These are phyloP conservation scores for Rhagoletis zephyria DNA, from an alignment of 1,140 invertebrate genomes.

Conservation along the genomic window DNA sequence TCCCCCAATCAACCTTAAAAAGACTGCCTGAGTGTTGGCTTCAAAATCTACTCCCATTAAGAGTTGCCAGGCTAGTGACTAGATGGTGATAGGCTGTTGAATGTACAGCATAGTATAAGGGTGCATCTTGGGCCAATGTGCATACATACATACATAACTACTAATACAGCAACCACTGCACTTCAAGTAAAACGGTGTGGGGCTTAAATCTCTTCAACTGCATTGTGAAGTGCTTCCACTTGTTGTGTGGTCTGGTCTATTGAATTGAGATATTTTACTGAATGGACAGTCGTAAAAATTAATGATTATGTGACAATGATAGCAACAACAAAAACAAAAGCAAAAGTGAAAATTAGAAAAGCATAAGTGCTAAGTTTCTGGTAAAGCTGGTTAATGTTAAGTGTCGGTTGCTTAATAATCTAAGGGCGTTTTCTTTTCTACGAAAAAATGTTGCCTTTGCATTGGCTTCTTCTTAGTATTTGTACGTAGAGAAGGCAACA, in stretches of 20 bases:
- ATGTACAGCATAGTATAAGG: background rate
- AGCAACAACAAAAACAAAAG: background rate
- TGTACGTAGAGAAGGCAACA: too few species aligned
- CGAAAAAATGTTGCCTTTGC: too few species aligned
- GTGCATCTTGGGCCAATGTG: too few species aligned
- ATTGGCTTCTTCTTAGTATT: too few species aligned
- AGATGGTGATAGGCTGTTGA: background rate
- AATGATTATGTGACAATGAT: constrained; percentile 18
- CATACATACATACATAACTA: too few species aligned
- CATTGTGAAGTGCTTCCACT: background rate
- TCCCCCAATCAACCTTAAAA: background rate
- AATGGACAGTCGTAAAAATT: constrained; percentile 37
- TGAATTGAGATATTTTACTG: constrained; percentile 6
- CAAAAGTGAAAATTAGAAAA: background rate
- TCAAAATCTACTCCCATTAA: background rate
- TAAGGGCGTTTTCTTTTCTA: too few species aligned
- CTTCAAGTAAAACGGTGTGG: too few species aligned
- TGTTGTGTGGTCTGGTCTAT: background rate
- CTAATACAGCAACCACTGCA: too few species aligned
- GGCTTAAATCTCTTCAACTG: too few species aligned
- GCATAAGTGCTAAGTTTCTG: background rate
- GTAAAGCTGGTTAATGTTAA: background rate
- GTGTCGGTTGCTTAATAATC: background rate
- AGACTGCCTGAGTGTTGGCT: background rate
- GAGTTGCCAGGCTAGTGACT: background rate